Percentiles rank a stretch among this genome's conserved stretches.
phyloP scores from a whole-genome alignment of 2,797 vertebrate genomes.

The Sebastes melanostomus region DNA sequence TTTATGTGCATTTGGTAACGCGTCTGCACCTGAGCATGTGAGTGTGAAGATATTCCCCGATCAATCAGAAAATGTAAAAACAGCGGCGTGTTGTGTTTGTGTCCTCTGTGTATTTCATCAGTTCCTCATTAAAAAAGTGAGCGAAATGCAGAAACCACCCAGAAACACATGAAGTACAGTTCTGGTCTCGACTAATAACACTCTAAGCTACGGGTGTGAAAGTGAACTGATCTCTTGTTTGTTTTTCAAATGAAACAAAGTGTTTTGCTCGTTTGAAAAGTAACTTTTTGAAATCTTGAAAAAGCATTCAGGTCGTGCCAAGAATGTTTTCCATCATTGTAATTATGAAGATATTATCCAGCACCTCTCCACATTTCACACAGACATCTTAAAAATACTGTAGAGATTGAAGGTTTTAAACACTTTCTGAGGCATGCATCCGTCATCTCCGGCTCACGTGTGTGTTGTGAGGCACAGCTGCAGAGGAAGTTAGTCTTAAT shows the following conservation, averaged over 20 bases:
- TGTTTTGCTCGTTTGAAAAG: background rate
- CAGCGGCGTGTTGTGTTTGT: background rate
- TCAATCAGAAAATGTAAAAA: background rate
- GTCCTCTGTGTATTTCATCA: background rate
- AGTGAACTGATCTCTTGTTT: background rate
- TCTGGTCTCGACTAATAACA: background rate
- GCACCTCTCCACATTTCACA: background rate
- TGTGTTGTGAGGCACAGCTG: conserved; percentile 33
- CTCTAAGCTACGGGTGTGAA: background rate
- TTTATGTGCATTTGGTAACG: background rate
- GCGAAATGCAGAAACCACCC: background rate
- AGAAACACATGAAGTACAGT: background rate
- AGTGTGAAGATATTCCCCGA: background rate
- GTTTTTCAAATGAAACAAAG: background rate
- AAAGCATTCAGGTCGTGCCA: background rate
- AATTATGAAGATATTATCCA: background rate
- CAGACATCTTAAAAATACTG: background rate
- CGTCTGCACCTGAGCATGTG: background rate
- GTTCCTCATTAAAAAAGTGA: background rate
- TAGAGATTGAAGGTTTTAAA: background rate
- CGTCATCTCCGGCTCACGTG: background rate
- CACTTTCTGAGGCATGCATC: background rate
- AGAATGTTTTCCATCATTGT: background rate
- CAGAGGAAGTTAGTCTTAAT: conserved; percentile 23
- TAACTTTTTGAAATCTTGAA: background rate